A percentile compares a stretch with the other conserved stretches of the same genome.
These are phyloP conservation scores for Melanostoma mellinum DNA, from an alignment of 2,888 invertebrate genomes.

Conservation along the genomic window DNA sequence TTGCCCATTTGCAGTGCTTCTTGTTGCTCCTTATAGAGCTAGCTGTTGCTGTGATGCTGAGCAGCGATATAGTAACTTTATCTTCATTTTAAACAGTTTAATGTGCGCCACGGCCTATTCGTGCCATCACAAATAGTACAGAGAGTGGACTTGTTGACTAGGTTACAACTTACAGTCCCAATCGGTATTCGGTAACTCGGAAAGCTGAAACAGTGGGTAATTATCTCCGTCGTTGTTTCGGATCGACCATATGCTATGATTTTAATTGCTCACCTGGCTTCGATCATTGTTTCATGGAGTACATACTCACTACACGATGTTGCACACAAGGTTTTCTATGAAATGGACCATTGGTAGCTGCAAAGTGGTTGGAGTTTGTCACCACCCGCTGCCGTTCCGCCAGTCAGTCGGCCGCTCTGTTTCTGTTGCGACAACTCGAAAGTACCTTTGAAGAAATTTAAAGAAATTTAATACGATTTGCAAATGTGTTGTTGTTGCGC, in stretches of 20 bases:
- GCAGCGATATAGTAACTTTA: conserved; percentile 55
- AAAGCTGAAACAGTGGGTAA: conserved; percentile 51
- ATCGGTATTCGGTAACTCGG: too few species aligned
- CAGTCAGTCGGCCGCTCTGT: background rate
- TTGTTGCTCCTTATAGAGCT: background rate
- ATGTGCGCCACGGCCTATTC: conserved; percentile 47
- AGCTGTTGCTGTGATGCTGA: conserved; percentile 32
- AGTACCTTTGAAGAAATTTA: conserved; percentile 60
- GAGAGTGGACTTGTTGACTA: conserved; percentile 23
- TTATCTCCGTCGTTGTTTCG: conserved; percentile 58
- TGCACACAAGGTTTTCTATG: conserved; percentile 42
- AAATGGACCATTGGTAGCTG: conserved; percentile 18
- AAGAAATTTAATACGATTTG: conserved; percentile 52
- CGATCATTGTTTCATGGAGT: conserved; percentile 59
- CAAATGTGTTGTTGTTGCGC: conserved; percentile 24
- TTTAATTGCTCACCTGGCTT: conserved; percentile 70
- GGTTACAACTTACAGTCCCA: background rate
- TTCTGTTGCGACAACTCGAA: conserved; percentile 33
- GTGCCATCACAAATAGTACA: conserved; percentile 32
- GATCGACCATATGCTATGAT: conserved; percentile 49
- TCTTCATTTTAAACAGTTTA: conserved; percentile 61
- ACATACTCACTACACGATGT: conserved; percentile 56
- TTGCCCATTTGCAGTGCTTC: conserved; percentile 50
- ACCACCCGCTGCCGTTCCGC: background rate
- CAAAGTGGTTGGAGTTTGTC: background rate